Base-by-base conservation (phyloP, 2,888 invertebrate species). In the Xestia xanthographa region DNA sequence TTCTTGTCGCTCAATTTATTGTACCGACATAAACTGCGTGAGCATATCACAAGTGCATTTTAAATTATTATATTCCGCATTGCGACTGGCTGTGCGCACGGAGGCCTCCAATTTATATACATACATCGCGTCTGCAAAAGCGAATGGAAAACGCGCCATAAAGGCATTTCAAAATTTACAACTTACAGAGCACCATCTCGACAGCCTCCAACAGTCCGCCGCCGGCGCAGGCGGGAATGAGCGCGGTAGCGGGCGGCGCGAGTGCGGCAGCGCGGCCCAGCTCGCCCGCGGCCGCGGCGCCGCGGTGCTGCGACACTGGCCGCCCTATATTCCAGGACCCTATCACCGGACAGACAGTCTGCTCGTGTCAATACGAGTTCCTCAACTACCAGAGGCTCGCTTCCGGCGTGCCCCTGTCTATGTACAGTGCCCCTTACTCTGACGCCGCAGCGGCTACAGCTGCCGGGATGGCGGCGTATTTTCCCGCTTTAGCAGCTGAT, bases 241-340 rank as follows among this genome's bases (percentile, higher is more conserved):
- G 97, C 95, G 97, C 96, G 92, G 96, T 97, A 90, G 95, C 97
- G 90, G 96, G 92, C 91, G 96, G 94, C 94, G 93, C 92, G 72
- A 90, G 97, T 96, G 94, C 97, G 94, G 89, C 97, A 82, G 95
- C 97, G 74, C 94, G 97, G 77, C 94, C 97, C 72, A 94, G 97
- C 92, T 95, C 97, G 83, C 95, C 97, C 66, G 94, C 96, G 74
- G 95, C 97, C 79, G 93, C 97, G 75, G 96, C 97, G 86, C 96
- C 97, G 82, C 96, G 98, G 90, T 99, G 99, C 97, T 99, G 99
- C 97, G 99, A 99, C 97, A 98, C 99, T 86, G 99, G 99, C 87
- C 97, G 99, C 91, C 98, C 99, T 85, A 97, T 99, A 93, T 98
- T 98, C 97, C 98, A 98, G 92, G 98, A 98, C 95, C 98, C 98